Conservation (phyloP, 2,888 invertebrate genomes). For the Eupithecia dodoneata region DNA sequence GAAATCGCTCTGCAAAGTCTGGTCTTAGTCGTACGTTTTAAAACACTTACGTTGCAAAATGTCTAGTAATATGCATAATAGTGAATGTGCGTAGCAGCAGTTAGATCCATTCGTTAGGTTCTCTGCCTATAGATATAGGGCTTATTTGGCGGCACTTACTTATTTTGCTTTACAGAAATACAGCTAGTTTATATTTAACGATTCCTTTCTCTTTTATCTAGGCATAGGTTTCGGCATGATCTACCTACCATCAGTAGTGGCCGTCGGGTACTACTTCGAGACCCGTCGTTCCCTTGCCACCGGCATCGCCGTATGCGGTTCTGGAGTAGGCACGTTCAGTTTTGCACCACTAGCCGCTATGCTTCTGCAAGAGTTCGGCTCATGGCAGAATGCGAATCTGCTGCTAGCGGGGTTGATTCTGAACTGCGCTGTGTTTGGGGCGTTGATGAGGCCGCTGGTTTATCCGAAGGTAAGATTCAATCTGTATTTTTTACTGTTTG, state of each 20-base stretch:
- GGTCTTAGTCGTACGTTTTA: background rate
- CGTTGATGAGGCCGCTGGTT: constrained; percentile 91
- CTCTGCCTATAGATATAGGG: too few species aligned
- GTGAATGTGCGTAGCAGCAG: background rate
- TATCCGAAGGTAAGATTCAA: constrained; percentile 85
- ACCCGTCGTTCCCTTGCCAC: constrained; percentile 97
- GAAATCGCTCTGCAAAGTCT: background rate
- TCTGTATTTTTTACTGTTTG: constrained; percentile 58
- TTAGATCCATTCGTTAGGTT: background rate
- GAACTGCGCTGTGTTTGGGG: constrained; percentile 95
- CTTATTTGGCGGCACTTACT: too few species aligned
- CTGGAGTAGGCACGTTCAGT: constrained; percentile 96
- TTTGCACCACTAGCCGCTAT: constrained; percentile 95
- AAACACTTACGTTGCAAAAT: background rate
- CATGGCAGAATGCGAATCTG: constrained; percentile 95
- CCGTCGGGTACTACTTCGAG: constrained; percentile 98
- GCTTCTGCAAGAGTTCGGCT: constrained; percentile 89
- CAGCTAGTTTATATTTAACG: background rate
- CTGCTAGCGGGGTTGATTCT: constrained; percentile 96
- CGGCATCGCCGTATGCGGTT: constrained; percentile 97
- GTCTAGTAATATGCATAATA: background rate
- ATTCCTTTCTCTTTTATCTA: constrained; percentile 65
- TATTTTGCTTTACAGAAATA: too few species aligned
- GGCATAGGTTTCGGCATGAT: constrained; percentile 97
- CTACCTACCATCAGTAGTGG: constrained; percentile 98